Conservation (phyloP, 2,113 vertebrate genomes). For the Grus americana region DNA sequence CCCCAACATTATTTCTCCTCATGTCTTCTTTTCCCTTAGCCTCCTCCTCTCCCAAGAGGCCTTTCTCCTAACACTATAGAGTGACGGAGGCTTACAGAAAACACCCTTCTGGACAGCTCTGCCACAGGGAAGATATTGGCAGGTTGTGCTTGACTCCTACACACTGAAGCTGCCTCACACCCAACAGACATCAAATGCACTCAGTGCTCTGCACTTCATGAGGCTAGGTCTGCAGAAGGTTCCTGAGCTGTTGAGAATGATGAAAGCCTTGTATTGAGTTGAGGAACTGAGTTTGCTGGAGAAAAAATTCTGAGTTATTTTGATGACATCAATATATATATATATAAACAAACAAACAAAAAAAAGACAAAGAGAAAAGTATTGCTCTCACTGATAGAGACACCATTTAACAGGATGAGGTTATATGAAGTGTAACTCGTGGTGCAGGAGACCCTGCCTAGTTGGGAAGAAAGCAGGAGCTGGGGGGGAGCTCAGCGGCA, state of each 20-base stretch:
- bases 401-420: not conserved
- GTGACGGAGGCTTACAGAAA: not conserved
- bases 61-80: not conserved
- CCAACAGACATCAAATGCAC: not conserved
- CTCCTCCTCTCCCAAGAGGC: not conserved
- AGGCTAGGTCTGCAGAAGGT: not conserved
- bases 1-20: not conserved
- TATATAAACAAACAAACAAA: not conserved
- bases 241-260: not conserved
- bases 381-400: not conserved
- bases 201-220: not conserved
- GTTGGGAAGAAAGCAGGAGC: not conserved
- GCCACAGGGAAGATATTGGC: not conserved
- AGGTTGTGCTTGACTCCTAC: fast-evolving
- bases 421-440: not conserved
- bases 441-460: not conserved
- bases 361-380: not conserved
- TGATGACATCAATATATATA: not conserved
- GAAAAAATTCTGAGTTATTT: not conserved
- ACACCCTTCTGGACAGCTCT: not conserved
- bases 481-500: not conserved
- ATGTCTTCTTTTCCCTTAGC: not conserved
- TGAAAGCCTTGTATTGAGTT: not conserved
- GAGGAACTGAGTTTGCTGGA: not conserved
- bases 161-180: not conserved